These are phyloP conservation scores for Pseudocheirus occidentalis DNA, from an alignment of 2,797 vertebrate genomes.

Conservation along the genomic window DNA sequence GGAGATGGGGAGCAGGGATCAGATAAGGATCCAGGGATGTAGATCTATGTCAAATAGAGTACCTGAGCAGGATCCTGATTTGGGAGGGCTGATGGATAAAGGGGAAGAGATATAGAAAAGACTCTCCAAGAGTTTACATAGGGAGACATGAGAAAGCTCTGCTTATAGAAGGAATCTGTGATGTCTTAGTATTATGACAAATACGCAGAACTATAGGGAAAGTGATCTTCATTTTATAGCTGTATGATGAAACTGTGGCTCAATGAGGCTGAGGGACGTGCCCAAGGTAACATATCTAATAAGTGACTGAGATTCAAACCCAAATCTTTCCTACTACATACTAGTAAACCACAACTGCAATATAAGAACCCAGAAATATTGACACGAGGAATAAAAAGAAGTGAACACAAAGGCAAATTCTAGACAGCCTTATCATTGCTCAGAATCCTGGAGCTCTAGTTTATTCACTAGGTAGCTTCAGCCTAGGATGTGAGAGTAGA, in stretches of 20 bases:
- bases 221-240: background rate
- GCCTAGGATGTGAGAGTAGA: background rate
- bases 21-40: background rate
- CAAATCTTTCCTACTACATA: background rate
- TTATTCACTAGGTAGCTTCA: background rate
- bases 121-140: background rate
- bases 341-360: background rate
- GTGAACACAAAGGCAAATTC: background rate
- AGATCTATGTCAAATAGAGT: background rate
- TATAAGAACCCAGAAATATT: background rate
- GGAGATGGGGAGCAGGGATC: background rate
- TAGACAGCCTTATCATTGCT: background rate
- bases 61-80: background rate
- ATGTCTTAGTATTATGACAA: background rate
- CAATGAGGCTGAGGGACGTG: background rate
- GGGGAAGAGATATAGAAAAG: background rate
- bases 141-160: background rate
- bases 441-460: background rate
- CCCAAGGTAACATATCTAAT: background rate
- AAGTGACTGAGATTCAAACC: background rate
- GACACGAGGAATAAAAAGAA: background rate
- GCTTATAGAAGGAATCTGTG: background rate
- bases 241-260: background rate
- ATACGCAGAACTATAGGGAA: background rate
- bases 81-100: background rate